phyloP scores from a whole-genome alignment of 1,140 invertebrate species.

The Panagrolaimus sp. region DNA sequence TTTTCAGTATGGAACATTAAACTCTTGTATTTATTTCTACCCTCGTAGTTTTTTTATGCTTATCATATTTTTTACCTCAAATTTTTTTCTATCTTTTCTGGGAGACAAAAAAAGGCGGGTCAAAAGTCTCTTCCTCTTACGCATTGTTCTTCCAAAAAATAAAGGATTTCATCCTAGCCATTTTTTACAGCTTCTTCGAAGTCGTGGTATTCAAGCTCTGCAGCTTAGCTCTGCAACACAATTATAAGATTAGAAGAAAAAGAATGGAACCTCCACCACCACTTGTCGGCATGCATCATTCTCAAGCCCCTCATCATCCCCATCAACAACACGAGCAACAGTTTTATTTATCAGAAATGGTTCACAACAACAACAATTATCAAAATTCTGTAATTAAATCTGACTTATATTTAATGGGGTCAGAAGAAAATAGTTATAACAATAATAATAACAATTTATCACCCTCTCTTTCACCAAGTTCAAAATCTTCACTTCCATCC shows the following conservation, averaged over 20 bases:
- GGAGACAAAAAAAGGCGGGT: not conserved
- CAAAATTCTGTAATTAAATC: no score
- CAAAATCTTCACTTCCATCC: not conserved
- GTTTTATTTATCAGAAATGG: no score
- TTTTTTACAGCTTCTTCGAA: slow-evolving; percentile 36
- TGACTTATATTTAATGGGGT: no score
- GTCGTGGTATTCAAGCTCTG: slow-evolving; percentile 47
- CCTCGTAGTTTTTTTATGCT: no score
- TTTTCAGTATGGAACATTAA: not conserved
- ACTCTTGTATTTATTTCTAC: no score
- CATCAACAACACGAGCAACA: slow-evolving; percentile 2
- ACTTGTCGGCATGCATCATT: no score
- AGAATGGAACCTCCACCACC: slow-evolving; percentile 8
- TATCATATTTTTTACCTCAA: no score
- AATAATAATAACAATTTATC: not conserved
- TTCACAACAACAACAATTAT: no score
- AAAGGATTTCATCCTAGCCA: slow-evolving; percentile 5
- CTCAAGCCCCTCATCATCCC: not conserved
- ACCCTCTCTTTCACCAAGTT: not conserved
- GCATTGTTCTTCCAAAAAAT: not conserved
- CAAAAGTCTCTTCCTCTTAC: not conserved
- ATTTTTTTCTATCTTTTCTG: not conserved
- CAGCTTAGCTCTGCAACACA: slow-evolving; percentile 40
- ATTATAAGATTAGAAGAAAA: slow-evolving; percentile 28
- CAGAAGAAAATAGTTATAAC: not conserved